These are phyloP conservation scores for Chrysochloris asiatica DNA, from an alignment of 2,113 vertebrate genomes.

Conservation along the genomic window DNA sequence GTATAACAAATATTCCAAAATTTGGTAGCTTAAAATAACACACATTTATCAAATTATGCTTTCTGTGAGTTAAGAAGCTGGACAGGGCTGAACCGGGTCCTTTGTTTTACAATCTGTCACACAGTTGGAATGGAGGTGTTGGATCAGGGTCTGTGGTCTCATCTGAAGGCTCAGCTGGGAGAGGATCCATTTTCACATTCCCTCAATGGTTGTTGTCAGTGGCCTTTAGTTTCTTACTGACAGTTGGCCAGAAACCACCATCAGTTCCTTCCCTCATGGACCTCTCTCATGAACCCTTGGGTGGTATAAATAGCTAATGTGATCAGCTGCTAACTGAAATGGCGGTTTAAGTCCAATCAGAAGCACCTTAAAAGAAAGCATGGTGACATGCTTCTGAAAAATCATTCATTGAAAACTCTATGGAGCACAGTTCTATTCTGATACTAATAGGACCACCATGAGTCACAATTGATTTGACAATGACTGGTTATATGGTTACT, in stretches of 20 bases:
- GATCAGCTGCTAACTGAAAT: not conserved
- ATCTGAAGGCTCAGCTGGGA: not conserved
- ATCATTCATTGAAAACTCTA: not conserved
- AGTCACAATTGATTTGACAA: not conserved
- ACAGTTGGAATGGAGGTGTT: not conserved
- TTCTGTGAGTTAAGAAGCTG: not conserved
- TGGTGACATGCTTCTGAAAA: not conserved
- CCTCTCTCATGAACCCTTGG: not conserved
- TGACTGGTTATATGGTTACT: not conserved
- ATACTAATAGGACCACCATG: not conserved
- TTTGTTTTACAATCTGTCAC: not conserved
- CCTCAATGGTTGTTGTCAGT: not conserved
- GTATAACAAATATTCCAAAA: not conserved
- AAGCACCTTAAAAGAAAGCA: not conserved
- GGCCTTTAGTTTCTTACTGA: not conserved
- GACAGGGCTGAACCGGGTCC: not conserved
- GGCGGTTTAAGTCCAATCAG: not conserved
- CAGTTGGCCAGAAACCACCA: not conserved
- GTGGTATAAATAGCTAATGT: not conserved
- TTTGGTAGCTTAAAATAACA: not conserved
- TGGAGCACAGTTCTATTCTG: not conserved
- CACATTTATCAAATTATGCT: not conserved
- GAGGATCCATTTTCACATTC: not conserved
- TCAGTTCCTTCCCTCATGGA: not conserved
- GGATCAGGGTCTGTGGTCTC: not conserved